Evolutionary conservation across 2,888 invertebrate genomes (phyloP), one percentile per base, ranked within the genome.

Genomic region (Amblyteles armatorius): DNA sequence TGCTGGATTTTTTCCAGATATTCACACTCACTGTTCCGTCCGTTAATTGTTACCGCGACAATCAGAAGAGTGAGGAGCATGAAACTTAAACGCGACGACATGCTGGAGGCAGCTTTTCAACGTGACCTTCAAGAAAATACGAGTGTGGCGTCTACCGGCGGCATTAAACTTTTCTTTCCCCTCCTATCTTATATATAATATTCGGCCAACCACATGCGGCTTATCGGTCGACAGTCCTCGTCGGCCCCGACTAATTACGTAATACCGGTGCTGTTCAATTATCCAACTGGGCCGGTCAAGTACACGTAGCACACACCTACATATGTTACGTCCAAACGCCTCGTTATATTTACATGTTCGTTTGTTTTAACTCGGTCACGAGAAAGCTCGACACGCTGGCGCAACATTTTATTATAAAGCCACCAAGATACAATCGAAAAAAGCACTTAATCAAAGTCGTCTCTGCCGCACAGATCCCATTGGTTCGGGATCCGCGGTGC

Each of bases 161-260:
- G 77, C 82, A 82, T 85, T 79, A 82, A 82, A 50, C 67, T 76
- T 76, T 76, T 82, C n/a, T 40, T 72, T 76, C 76, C 60, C 19
- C 72, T 79, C 44, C 85, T 76, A 82, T 79, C 82, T 82, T 85
- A 85, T 85, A 82, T 82, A 85, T 79, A 82, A 79, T 79, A 65
- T 72, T n/a, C 67, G 60, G 16, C 19, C 72, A 52, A 44, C 57
- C 82, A 77, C 50, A 60, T 50, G 19, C 4, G 36, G 26, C 76
- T 72, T 82, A 79, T 63, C n/a, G 22, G 26, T 9, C 68, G 36
- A 52, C 55, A 67, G 29, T 67, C 33, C 60, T 40, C 40, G 33
- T 9, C 63, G 48, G 13, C 48, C 73, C 50, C 57, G 69, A 55
- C 11, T 33, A 65, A 81, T 84, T 78, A 69, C 60, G n/a, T 26